These are phyloP conservation scores for Scaptomyza parva DNA, from an alignment of 2,888 invertebrate species.

Conservation along the genomic window DNA sequence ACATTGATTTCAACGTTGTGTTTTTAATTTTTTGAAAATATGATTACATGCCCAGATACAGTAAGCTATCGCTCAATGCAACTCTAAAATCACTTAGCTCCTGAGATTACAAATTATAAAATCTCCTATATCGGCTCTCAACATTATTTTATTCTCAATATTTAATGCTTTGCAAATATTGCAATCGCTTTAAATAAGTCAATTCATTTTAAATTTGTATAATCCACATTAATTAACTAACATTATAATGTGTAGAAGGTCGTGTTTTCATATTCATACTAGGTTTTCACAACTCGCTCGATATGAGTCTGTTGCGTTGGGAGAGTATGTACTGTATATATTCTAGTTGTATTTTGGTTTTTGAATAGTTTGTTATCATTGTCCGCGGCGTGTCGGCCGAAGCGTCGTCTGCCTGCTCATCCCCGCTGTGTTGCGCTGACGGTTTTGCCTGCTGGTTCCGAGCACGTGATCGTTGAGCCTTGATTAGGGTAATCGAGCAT, in stretches of 20 bases:
- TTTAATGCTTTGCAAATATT: too few relatives aligned
- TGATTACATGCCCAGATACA: neutral
- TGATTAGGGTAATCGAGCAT: conserved; percentile 4
- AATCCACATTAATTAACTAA: too few relatives aligned
- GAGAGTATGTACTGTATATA: conserved; percentile 3
- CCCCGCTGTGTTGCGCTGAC: conserved; percentile 3
- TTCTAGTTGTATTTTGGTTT: conserved; percentile 19
- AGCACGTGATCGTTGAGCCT: conserved; percentile 47
- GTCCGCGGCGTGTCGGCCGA: conserved; percentile 8
- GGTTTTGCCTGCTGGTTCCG: conserved; percentile 32
- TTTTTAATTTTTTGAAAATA: conserved; percentile 34
- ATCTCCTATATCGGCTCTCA: too few relatives aligned
- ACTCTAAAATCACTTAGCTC: neutral
- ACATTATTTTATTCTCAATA: too few relatives aligned
- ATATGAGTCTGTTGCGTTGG: neutral
- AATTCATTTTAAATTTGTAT: too few relatives aligned
- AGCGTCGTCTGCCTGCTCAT: conserved; percentile 26
- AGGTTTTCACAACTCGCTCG: neutral
- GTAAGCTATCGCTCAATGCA: neutral
- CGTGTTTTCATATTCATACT: neutral
- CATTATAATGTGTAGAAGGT: too few relatives aligned
- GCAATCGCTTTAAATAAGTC: neutral
- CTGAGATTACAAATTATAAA: too few relatives aligned
- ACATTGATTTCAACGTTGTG: conserved; percentile 5
- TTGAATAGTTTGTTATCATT: conserved; percentile 48